Conservation (phyloP, 2,888 invertebrate species). For the Brachylomia viminalis region DNA sequence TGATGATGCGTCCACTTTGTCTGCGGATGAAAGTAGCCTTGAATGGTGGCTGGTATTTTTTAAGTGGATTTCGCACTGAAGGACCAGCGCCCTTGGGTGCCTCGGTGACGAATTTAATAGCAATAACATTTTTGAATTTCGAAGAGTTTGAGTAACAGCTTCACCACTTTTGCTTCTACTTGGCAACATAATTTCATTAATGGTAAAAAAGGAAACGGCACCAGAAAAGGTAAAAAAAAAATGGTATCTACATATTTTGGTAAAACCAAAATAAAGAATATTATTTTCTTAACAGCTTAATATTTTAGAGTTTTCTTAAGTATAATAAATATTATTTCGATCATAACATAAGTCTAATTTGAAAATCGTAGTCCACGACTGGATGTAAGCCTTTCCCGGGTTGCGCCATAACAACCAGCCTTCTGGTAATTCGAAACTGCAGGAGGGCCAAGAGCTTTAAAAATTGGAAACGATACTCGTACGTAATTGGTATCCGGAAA, state of each 20-base stretch:
- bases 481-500: conserved; percentile 24
- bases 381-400: not conserved
- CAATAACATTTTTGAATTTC: not conserved
- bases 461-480: conserved; percentile 10
- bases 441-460: conserved; percentile 14
- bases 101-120: too few relatives aligned
- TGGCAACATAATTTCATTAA: too few relatives aligned
- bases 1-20: conserved; percentile 64
- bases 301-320: not conserved
- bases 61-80: conserved; percentile 10
- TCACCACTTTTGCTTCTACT: not conserved
- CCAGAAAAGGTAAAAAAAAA: too few relatives aligned
- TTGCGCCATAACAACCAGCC: not conserved
- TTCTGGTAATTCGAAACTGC: not conserved
- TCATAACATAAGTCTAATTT: not conserved
- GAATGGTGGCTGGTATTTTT: conserved; percentile 30
- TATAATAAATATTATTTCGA: not conserved
- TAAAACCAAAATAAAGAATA: not conserved
- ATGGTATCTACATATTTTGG: too few relatives aligned
- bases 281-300: not conserved
- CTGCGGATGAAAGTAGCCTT: conserved; percentile 44
- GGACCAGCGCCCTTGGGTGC: not conserved
- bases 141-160: too few relatives aligned
- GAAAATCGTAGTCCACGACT: not conserved
- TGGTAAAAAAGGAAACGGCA: not conserved